Conservation (phyloP, 2,797 vertebrate species). For the Cirrhinus mrigala region DNA sequence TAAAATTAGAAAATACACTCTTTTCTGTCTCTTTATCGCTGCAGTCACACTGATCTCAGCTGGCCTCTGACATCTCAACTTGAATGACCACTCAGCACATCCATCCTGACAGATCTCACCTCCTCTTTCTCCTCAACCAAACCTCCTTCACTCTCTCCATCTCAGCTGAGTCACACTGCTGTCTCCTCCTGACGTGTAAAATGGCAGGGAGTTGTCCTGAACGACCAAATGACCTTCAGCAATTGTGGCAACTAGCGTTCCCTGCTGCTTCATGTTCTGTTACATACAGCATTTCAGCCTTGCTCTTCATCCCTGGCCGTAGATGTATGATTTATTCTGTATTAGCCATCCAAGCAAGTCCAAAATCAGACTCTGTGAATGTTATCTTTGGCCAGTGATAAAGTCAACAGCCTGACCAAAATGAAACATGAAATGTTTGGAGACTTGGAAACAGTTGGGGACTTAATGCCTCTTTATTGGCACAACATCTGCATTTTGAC, state of each 20-base stretch:
- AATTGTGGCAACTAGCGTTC: background rate
- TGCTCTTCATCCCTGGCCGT: background rate
- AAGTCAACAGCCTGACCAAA: background rate
- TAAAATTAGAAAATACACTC: background rate
- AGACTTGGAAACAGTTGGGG: background rate
- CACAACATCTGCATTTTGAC: too few species aligned
- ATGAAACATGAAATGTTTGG: background rate
- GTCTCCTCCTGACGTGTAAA: background rate
- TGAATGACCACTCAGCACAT: constrained; percentile 14
- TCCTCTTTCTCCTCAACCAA: constrained; percentile 11
- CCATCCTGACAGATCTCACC: constrained; percentile 15
- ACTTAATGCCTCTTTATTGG: too few species aligned
- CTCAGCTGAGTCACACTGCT: constrained; percentile 8
- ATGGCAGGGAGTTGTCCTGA: background rate
- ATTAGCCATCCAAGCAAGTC: background rate
- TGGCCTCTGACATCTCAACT: background rate
- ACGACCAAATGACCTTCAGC: constrained; percentile 6
- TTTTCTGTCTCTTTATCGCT: background rate
- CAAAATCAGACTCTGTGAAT: background rate
- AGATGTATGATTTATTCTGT: background rate
- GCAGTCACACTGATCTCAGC: constrained; percentile 2
- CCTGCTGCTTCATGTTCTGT: constrained; percentile 15
- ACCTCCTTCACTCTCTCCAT: constrained; percentile 27
- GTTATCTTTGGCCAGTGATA: background rate
- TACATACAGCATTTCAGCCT: background rate